Base-by-base conservation (phyloP, 2,888 invertebrate genomes). In the Sinohyriopsis cumingii region DNA sequence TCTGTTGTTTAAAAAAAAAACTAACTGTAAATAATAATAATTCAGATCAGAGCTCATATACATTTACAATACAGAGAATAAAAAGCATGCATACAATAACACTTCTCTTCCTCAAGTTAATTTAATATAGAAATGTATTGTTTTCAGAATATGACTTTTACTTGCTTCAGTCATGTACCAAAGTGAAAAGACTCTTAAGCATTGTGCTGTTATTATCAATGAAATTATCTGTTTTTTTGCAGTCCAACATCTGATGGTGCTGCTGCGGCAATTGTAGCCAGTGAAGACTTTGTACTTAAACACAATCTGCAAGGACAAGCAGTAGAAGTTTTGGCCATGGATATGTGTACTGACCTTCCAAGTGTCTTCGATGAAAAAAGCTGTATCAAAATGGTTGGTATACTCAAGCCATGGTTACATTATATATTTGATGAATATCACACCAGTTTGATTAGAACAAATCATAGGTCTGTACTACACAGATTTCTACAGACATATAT, bases 241-340 rank as follows among this genome's bases (percentile, higher is more conserved):
- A 91, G 91, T 88, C 99, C 99, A 0, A 99, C 99, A 0, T 98
- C 98, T 63, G 98, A 99, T 91, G 99, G 99, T n/a, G 94, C 97
- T 0, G 99, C 96, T 33, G 97, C 98, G 33, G 98, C 95, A 0
- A 93, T 99, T 73, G 85, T 99, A 59, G 97, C 94, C 77, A 96
- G 95, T 18, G 98, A 99, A 91, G 93, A 94, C 20, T 99, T 97
- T 89, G 97, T 99, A 1, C 79, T 78, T 55, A 92, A 93, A 55
- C 94, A 96, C 86, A 88, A 89, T 55, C 92, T 99, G 20, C 94
- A 97, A 88, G 91, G 91, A 0, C 94, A 94, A 88, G 99, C 99
- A 22, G 95, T 99, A 0, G 98, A 99, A 91, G 97, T 99, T 79
- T 90, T 98, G 67, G 97, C 95, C 45, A 96, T 99, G 94, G 97